phyloP scores from a whole-genome alignment of 2,113 vertebrate species.

The Verasper variegatus region DNA sequence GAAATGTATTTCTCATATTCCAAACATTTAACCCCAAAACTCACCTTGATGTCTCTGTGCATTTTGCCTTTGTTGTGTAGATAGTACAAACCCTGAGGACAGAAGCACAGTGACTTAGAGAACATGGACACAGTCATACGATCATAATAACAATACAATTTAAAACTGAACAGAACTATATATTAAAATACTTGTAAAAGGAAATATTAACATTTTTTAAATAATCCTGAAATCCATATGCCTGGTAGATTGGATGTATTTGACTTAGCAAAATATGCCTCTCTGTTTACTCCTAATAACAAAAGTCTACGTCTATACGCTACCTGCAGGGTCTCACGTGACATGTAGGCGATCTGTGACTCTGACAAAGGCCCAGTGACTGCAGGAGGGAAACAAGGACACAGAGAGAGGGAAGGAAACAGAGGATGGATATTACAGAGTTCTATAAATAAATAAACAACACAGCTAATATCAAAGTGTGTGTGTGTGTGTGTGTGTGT shows the following conservation, averaged over 20 bases:
- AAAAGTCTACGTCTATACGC: too few relatives aligned
- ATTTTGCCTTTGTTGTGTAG: conserved; percentile 86
- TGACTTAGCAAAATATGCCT: neutral
- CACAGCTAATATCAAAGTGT: neutral
- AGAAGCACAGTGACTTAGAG: conserved; percentile 15
- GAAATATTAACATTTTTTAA: too few relatives aligned
- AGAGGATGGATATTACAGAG: neutral
- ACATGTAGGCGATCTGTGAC: conserved; percentile 98
- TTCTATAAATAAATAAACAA: neutral
- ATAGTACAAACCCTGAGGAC: conserved; percentile 83
- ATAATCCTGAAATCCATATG: neutral
- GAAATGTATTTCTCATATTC: neutral
- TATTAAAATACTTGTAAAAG: too few relatives aligned
- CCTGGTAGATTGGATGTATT: neutral
- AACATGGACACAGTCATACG: neutral
- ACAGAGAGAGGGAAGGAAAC: neutral
- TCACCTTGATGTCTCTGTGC: conserved; percentile 88
- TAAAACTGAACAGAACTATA: too few relatives aligned
- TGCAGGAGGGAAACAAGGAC: conserved; percentile 57
- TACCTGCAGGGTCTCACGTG: conserved; percentile 98
- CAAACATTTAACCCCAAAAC: conserved; percentile 7
- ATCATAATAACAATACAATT: neutral
- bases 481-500: conserved; percentile 4
- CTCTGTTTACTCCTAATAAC: neutral
- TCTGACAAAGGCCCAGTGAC: conserved; percentile 97